Conservation (phyloP, 2,888 invertebrate species). For the Ormia ochracea region DNA sequence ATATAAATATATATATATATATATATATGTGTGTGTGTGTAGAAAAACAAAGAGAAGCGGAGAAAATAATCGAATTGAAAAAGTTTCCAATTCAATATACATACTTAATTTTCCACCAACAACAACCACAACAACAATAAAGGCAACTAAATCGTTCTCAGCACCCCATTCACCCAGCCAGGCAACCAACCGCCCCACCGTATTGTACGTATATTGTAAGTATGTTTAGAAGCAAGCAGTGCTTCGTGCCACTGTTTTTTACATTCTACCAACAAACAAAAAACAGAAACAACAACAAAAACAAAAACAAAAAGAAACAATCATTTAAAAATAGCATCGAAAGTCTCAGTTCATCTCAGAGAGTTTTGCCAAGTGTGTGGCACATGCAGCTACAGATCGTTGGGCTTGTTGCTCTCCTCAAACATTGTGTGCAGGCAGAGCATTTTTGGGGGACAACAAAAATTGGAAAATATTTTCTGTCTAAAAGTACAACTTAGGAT, state of each 20-base stretch:
- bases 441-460: conserved; percentile 10
- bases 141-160: no score
- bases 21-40: no score
- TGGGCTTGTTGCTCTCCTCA: neutral
- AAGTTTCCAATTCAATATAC: conserved; percentile 46
- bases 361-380: conserved; percentile 40
- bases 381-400: neutral
- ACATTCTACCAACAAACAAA: neutral
- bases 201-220: no score
- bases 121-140: conserved; percentile 1
- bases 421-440: conserved; percentile 30
- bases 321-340: conserved; percentile 49
- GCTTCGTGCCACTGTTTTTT: conserved; percentile 48
- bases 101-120: conserved; percentile 36
- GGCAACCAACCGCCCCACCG: conserved; percentile 11
- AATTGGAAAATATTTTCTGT: conserved; percentile 17
- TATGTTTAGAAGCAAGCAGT: conserved; percentile 55
- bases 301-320: no score
- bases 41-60: neutral
- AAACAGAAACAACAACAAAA: neutral
- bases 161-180: conserved; percentile 3
- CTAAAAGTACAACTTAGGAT: conserved; percentile 37
- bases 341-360: conserved; percentile 36
- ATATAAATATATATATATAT: no score
- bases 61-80: conserved; percentile 15